phyloP scores from a whole-genome alignment of 2,113 vertebrate species.

The Mastomys natalensis region DNA sequence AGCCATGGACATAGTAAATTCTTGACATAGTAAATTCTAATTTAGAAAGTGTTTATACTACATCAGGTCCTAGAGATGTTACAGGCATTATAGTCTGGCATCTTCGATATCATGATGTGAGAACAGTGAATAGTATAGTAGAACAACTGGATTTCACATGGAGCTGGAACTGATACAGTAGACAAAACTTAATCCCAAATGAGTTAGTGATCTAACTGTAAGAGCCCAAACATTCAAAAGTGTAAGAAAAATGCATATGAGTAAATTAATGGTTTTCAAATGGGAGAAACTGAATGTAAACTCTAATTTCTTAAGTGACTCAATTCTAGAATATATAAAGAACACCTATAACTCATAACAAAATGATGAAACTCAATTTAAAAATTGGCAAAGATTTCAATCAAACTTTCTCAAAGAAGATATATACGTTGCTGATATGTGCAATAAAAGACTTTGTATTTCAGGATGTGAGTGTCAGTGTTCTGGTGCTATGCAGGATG shows the following conservation, averaged over 20 bases:
- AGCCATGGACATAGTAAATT: neutral
- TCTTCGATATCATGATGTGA: neutral
- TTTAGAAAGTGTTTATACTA: neutral
- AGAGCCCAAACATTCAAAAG: neutral
- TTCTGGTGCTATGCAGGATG: no score
- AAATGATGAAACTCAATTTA: neutral
- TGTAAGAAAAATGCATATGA: neutral
- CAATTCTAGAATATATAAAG: neutral
- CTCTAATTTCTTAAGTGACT: neutral
- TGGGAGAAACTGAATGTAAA: neutral
- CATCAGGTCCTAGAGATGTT: neutral
- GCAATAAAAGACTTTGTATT: neutral
- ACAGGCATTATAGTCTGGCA: neutral
- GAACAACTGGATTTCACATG: neutral
- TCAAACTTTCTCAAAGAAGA: neutral
- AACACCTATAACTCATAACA: neutral
- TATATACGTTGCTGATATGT: neutral
- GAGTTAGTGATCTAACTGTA: neutral
- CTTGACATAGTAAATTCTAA: neutral
- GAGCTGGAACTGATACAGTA: neutral
- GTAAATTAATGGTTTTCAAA: constrained; percentile 2
- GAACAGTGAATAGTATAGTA: neutral
- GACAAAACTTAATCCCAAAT: constrained; percentile 27
- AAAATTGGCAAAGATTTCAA: neutral
- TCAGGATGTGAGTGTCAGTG: neutral